A percentile compares a stretch with the other conserved stretches of the same genome.
Conservation (phyloP, 2,888 invertebrate genomes). For the Nasonia oneida region DNA sequence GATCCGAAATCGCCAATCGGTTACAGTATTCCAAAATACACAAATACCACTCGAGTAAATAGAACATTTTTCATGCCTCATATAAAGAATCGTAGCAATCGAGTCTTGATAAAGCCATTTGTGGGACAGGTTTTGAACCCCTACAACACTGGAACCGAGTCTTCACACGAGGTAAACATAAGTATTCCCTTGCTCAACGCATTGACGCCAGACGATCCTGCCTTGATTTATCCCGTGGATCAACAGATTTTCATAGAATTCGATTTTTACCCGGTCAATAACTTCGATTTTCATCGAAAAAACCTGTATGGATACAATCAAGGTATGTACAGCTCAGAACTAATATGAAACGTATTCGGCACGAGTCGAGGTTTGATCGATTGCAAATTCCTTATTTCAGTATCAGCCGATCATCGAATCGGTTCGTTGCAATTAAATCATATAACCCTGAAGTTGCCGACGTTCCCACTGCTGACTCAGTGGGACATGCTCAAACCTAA, state of each 20-base stretch:
- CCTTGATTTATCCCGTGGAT: constrained; percentile 83
- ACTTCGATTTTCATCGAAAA: constrained; percentile 88
- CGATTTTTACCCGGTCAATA: constrained; percentile 92
- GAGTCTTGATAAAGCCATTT: background rate
- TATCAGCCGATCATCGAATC: constrained; percentile 77
- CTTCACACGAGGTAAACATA: constrained; percentile 69
- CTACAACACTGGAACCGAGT: constrained; percentile 86
- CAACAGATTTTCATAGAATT: constrained; percentile 91
- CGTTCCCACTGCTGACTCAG: constrained; percentile 86
- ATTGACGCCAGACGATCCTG: constrained; percentile 82
- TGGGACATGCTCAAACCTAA: constrained; percentile 83
- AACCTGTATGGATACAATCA: constrained; percentile 87
- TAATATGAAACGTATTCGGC: too few relatives aligned
- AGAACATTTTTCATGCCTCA: too few relatives aligned
- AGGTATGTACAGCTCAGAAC: constrained; percentile 79
- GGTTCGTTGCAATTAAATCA: constrained; percentile 94
- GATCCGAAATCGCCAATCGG: constrained; percentile 81
- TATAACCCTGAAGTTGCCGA: constrained; percentile 89
- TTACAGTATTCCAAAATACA: constrained; percentile 2
- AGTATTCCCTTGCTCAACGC: constrained; percentile 86
- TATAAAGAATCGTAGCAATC: too few relatives aligned
- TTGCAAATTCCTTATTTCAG: background rate
- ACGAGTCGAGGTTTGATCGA: too few relatives aligned
- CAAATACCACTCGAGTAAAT: background rate
- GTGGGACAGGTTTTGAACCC: constrained; percentile 87